Percentiles rank a stretch among this genome's conserved stretches.
Evolutionary conservation across 2,888 invertebrate species (phyloP).

Genomic region (Phrixothrix hirtus): DNA sequence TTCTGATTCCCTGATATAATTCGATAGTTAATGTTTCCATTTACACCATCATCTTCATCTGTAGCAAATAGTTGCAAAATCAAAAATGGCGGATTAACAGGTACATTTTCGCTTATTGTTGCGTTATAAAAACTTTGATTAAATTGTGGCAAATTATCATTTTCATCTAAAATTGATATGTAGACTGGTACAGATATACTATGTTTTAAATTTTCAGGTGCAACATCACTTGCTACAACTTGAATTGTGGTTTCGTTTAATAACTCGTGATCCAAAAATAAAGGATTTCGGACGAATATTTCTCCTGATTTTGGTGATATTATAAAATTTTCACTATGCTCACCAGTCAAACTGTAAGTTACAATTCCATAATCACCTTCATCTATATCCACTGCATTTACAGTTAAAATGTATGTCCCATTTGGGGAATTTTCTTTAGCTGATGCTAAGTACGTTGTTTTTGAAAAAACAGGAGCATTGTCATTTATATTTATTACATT

Average conservation of each 20-base stretch:
- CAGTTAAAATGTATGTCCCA: conserved; percentile 72
- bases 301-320: conserved; percentile 74
- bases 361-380: conserved; percentile 78
- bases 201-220: conserved; percentile 69
- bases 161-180: conserved; percentile 79
- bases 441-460: conserved; percentile 68
- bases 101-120: conserved; percentile 81
- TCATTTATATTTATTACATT: conserved; percentile 84
- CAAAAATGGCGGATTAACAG: conserved; percentile 78
- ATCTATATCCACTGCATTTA: conserved; percentile 78
- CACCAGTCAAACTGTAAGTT: conserved; percentile 76
- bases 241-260: conserved; percentile 72
- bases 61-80: conserved; percentile 80
- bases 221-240: conserved; percentile 81
- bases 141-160: conserved; percentile 87
- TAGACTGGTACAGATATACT: conserved; percentile 77
- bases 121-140: conserved; percentile 75
- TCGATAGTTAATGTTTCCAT: conserved; percentile 75
- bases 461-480: conserved; percentile 78
- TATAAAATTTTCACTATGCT: conserved; percentile 72
- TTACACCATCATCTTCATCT: conserved; percentile 78
- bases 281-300: conserved; percentile 73
- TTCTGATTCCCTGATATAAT: conserved; percentile 71
- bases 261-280: conserved; percentile 77
- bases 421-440: conserved; percentile 76